A percentile compares a stretch with the other conserved stretches of the same genome.
Conservation (phyloP, 2,888 invertebrate genomes). For the Melitaea athalia region DNA sequence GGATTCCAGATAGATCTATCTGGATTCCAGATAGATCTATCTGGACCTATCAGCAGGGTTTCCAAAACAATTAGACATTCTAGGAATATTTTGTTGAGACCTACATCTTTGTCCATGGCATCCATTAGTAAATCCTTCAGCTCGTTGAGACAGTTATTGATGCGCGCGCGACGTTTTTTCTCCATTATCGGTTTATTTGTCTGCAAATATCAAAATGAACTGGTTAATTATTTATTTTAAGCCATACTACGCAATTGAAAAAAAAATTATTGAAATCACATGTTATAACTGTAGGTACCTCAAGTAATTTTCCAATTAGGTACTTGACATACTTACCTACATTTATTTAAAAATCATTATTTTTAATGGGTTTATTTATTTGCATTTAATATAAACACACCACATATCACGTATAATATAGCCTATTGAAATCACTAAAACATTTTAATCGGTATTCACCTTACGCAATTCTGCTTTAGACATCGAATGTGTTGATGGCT, state of each 20-base stretch:
- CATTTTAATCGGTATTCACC: slow-evolving; percentile 62
- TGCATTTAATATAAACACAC: not conserved
- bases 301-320: too few species aligned
- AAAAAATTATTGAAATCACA: too few species aligned
- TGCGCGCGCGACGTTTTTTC: slow-evolving; percentile 93
- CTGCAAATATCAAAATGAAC: slow-evolving; percentile 77
- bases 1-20: too few species aligned
- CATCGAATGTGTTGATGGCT: slow-evolving; percentile 81
- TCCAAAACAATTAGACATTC: too few species aligned
- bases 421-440: not conserved
- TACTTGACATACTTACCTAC: too few species aligned
- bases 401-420: not conserved
- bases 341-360: too few species aligned
- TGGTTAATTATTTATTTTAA: not conserved
- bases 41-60: too few species aligned
- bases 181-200: slow-evolving; percentile 97
- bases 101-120: slow-evolving; percentile 94
- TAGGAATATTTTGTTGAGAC: slow-evolving; percentile 61
- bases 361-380: not conserved
- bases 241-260: not conserved
- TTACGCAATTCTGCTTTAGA: slow-evolving; percentile 87
- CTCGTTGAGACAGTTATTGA: slow-evolving; percentile 94
- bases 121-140: slow-evolving; percentile 92
- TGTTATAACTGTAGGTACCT: too few species aligned
- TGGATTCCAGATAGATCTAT: too few species aligned